A percentile compares a stretch with the other conserved stretches of the same genome.
Conservation (phyloP, 2,888 invertebrate species). For the Plagodis pulveraria region DNA sequence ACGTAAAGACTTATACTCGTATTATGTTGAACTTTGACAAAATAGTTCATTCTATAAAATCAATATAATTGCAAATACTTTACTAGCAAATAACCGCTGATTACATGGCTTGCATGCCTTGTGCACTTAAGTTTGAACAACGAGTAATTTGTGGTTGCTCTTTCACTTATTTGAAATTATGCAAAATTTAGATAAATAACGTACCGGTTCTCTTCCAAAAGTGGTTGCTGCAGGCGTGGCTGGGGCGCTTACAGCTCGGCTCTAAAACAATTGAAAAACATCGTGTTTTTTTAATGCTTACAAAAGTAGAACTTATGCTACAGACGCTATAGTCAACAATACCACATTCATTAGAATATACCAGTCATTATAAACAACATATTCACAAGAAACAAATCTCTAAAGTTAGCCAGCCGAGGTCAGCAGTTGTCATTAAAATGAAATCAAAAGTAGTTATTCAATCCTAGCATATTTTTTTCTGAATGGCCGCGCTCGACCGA, state of each 20-base stretch:
- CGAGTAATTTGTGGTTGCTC: conserved; percentile 6
- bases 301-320: neutral
- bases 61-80: conserved; percentile 38
- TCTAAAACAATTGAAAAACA: conserved; percentile 65
- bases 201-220: conserved; percentile 70
- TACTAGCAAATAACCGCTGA: conserved; percentile 20
- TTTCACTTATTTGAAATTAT: conserved; percentile 20
- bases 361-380: conserved; percentile 35
- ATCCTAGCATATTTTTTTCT: conserved; percentile 57
- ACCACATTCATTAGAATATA: conserved; percentile 27
- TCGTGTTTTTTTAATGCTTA: neutral
- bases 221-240: conserved; percentile 69
- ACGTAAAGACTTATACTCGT: conserved; percentile 47
- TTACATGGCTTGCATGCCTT: conserved; percentile 23
- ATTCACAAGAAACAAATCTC: conserved; percentile 46
- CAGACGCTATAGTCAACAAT: conserved; percentile 20
- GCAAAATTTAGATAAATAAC: conserved; percentile 32
- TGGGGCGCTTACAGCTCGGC: conserved; percentile 81
- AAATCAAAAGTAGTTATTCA: conserved; percentile 71
- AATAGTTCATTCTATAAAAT: conserved; percentile 41
- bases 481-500: conserved; percentile 34
- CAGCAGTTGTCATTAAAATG: conserved; percentile 59
- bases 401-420: conserved; percentile 48
- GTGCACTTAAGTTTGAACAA: conserved; percentile 22
- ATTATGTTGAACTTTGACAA: conserved; percentile 42